Conservation (phyloP, 2,888 invertebrate species). For the Prosapia bicincta region DNA sequence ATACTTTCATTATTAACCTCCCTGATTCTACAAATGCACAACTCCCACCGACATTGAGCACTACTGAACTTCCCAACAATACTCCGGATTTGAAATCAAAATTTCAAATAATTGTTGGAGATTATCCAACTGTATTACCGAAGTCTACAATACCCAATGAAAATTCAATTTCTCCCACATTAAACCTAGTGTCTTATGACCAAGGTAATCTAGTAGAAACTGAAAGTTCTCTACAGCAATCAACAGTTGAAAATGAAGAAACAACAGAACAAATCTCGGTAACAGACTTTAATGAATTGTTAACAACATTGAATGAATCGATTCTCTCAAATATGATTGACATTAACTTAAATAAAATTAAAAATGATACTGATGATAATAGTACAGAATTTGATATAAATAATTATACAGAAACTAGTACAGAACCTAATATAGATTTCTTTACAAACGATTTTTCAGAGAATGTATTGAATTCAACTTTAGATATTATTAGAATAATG, state of each 20-base stretch:
- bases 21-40: conserved; percentile 45
- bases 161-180: not conserved
- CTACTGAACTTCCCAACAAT: conserved; percentile 32
- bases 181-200: not conserved
- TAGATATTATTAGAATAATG: not conserved
- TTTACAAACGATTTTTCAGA: not conserved
- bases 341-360: not conserved
- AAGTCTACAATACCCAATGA: not conserved
- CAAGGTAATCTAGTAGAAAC: not conserved
- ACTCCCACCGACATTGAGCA: conserved; percentile 44
- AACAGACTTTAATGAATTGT: not conserved
- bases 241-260: not conserved
- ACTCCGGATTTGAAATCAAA: not conserved
- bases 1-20: conserved; percentile 43
- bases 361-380: not conserved
- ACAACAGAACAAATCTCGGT: not conserved
- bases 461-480: not conserved
- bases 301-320: not conserved
- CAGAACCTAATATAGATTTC: not conserved
- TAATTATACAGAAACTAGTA: not conserved
- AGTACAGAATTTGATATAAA: not conserved
- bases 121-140: conserved; percentile 6
- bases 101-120: conserved; percentile 19
- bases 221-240: not conserved
- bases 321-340: not conserved